Evolutionary conservation across 2,888 invertebrate genomes (phyloP), one percentile per base, ranked within the genome.

Genomic region (Zele albiditarsus): DNA sequence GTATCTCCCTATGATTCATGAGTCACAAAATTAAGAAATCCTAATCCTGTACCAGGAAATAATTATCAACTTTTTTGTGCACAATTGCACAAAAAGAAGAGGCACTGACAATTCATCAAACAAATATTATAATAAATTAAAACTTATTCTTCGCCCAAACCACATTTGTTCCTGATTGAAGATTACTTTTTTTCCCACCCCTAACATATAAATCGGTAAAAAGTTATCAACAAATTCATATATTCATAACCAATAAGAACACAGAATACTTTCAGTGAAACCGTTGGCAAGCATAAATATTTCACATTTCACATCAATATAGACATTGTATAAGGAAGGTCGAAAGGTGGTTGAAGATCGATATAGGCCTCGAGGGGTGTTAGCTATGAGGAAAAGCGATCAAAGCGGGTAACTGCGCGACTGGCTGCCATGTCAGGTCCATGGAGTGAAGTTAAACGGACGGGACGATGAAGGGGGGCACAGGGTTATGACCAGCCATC

Each of bases 401-500:
- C 82, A 82, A 82, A 84, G 16, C 62, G 79, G 79, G 81, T 86
- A 84, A 86, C 83, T 80, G 79, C 82, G 77, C 80, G 76, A 76
- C 66, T 71, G 78, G 71, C 81, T 87, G 88, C 87, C 80, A 84
- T 83, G 88, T 88, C 87, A 87, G 87, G 87, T 87, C 87, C 86
- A 79, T 77, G 78, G 87, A 88, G 87, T 85, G 81, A 88, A 86
- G 88, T 87, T 87, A 87, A 88, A 87, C 85, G 84, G 82, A 82
- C 33, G 49, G 31, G 46, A 27, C 31, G 25, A 20, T n/a, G 38
- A 42, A 62, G 60, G 67, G 68, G 65, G 69, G 16, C 42, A 42
- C 46, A 88, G 88, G 87, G 88, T 88, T 88, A 88, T 85, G 85
- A 84, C 83, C 82, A 80, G 85, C 85, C 87, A 88, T 88, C 84